phyloP scores from a whole-genome alignment of 2,113 vertebrate genomes.

The Ciconia boyciana region DNA sequence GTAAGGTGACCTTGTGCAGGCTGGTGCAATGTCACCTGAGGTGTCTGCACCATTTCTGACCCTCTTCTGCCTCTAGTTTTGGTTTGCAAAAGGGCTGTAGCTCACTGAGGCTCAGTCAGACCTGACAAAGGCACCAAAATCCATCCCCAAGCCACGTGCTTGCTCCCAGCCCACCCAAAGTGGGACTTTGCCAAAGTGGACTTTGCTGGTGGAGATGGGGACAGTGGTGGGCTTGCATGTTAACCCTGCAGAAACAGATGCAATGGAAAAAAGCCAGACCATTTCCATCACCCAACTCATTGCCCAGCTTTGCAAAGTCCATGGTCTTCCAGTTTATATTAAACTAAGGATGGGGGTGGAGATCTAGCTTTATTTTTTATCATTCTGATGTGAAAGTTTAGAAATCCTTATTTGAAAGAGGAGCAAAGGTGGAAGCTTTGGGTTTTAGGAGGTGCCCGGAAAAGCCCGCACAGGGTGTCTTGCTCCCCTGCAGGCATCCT shows the following conservation, averaged over 20 bases:
- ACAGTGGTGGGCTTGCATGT: background rate
- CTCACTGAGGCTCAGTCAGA: background rate
- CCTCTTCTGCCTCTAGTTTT: background rate
- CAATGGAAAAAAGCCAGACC: background rate
- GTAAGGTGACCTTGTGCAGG: background rate
- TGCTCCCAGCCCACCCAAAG: background rate
- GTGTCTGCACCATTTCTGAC: background rate
- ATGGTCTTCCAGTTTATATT: background rate
- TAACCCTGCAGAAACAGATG: background rate
- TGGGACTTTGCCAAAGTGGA: too few relatives aligned
- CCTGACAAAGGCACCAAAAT: background rate
- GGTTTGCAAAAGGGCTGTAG: background rate
- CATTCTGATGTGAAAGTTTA: background rate
- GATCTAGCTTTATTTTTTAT: background rate
- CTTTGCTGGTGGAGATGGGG: background rate
- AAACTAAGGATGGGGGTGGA: background rate
- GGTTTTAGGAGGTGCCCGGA: background rate
- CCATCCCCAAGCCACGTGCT: accelerated
- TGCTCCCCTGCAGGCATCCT: background rate
- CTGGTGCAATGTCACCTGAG: background rate
- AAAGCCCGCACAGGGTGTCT: background rate
- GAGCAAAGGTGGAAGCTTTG: background rate
- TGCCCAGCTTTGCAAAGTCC: background rate
- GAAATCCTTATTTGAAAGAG: background rate
- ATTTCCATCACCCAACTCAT: background rate